These are phyloP conservation scores for Chloropsis hardwickii DNA, from an alignment of 2,113 vertebrate genomes.

Conservation along the genomic window DNA sequence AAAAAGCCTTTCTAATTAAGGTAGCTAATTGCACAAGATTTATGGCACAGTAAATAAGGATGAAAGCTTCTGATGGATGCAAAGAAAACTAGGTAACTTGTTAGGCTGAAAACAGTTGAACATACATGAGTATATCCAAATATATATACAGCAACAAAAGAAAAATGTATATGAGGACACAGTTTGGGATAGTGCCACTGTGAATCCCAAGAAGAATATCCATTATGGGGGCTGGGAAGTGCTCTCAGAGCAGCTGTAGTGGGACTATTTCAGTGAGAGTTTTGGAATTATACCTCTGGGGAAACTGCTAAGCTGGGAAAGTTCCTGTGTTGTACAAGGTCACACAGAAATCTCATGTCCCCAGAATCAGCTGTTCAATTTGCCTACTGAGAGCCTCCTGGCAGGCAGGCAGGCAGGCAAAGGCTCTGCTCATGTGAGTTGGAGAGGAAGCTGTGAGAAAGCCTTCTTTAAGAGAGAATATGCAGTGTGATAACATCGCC, in stretches of 20 bases:
- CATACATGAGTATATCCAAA: neutral
- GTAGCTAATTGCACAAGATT: neutral
- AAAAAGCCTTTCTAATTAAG: neutral
- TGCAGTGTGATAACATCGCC: neutral
- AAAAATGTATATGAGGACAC: neutral
- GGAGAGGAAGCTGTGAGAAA: neutral
- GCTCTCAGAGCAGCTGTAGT: neutral
- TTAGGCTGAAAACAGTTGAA: neutral
- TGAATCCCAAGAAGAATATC: neutral
- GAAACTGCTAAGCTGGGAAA: conserved; percentile 30
- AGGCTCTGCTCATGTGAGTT: neutral
- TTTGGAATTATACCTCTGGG: conserved; percentile 22
- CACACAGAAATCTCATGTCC: neutral
- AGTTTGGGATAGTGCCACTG: neutral
- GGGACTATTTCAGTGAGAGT: neutral
- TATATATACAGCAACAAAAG: neutral
- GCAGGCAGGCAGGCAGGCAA: neutral
- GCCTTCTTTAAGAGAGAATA: neutral
- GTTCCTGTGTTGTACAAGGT: neutral
- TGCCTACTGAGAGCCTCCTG: neutral
- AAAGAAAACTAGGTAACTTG: neutral
- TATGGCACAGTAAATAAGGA: neutral
- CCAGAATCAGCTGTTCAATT: neutral
- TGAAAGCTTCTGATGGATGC: neutral
- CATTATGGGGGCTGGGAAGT: neutral